Evolutionary conservation across 1,140 invertebrate species (phyloP), one percentile per base, ranked within the genome.

Genomic region (Sminthurides bifidus): DNA sequence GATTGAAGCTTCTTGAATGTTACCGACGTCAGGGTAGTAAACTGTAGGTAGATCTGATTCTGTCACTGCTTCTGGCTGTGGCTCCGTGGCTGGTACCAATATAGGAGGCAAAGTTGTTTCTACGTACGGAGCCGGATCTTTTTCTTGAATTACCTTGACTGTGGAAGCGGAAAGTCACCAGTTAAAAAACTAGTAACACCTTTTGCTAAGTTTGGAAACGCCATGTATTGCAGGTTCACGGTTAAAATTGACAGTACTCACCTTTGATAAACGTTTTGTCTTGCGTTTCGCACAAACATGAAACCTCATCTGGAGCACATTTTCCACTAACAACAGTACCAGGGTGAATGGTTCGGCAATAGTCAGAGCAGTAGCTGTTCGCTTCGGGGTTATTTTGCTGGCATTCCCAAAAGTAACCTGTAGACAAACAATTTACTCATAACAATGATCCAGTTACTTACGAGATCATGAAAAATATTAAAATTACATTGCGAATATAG

Each of bases 121-220:
- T 15, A 53, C 52, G 14, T 49, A 30, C 15, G 41, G 41, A 38
- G 52, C 27, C n/a, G 59, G 59, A 26, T n/a, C 41, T 26, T 54
- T 40, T 24, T 56, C 43, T 35, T 56, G 27, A 29, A 60, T 17
- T 14, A 56, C 26, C 41, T 54, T 33, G 17, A 60, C 59, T 60
- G 15, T 10, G 40, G 21, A 58, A 48, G 24, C 10, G 5, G 35
- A 31, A 31, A 2, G 29, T 0, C 15, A 27, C 23, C 6, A 17
- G 49, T 41, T 19, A 43, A 21, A 6, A 40, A 19, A 19, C 17
- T 33, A 30, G 4, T 35, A 27, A 6, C 12, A 12, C 8, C 46
- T 10, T 8, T 12, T 30, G 26, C 14, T 30, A 27, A 8, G 12
- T 27, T 12, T 30, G 12, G 21, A 23, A 49, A 30, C 21, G 19